Percentiles rank a stretch among this genome's conserved stretches.
phyloP scores from a whole-genome alignment of 1,140 invertebrate genomes.

The Piezodorus guildinii region DNA sequence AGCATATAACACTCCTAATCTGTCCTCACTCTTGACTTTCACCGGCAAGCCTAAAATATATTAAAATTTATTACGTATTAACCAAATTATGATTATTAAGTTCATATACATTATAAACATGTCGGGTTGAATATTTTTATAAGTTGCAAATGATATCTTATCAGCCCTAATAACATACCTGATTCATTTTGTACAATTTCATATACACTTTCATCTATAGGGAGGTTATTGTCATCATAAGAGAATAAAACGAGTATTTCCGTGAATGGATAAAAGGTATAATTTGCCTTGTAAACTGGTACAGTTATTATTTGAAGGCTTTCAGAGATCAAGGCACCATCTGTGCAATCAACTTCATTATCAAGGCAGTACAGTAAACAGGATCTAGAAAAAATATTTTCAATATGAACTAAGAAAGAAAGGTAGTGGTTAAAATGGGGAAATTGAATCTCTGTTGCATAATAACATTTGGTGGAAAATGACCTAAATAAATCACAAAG shows the following conservation, averaged over 20 bases:
- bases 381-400: neutral
- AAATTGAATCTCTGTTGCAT: too few species aligned
- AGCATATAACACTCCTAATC: slow-evolving; percentile 17
- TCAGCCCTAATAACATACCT: neutral
- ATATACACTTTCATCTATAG: slow-evolving; percentile 1
- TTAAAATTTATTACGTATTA: too few species aligned
- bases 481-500: too few species aligned
- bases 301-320: slow-evolving; percentile 1
- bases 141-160: too few species aligned
- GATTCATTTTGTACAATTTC: slow-evolving; percentile 16
- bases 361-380: slow-evolving; percentile 5
- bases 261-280: slow-evolving; percentile 6
- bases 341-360: neutral
- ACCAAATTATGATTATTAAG: too few species aligned
- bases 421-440: too few species aligned
- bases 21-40: slow-evolving; percentile 15
- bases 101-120: too few species aligned
- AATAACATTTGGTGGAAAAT: too few species aligned
- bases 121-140: too few species aligned
- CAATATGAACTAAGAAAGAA: too few species aligned
- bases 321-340: neutral
- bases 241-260: neutral
- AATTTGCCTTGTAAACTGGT: slow-evolving; percentile 1
- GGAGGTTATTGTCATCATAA: slow-evolving; percentile 5
- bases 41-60: slow-evolving; percentile 19